Percentiles rank a stretch among this genome's conserved stretches.
These are phyloP conservation scores for Oxystoma pomonae DNA, from an alignment of 2,888 invertebrate species.

Conservation along the genomic window DNA sequence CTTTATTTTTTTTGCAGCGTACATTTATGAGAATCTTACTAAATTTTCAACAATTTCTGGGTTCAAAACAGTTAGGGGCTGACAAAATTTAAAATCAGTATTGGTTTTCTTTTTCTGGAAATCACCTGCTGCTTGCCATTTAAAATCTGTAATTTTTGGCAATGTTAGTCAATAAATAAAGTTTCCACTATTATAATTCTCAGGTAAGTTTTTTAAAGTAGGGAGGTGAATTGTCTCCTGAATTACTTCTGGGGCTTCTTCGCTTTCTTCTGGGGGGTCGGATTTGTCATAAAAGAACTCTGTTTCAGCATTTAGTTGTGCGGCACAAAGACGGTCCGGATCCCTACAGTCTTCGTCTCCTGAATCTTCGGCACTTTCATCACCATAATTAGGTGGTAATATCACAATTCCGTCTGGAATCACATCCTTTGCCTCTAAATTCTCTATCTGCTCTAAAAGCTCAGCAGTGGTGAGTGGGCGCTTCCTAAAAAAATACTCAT, in stretches of 20 bases:
- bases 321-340: not conserved
- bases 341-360: not conserved
- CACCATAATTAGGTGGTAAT: not conserved
- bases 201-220: not conserved
- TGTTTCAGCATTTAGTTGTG: not conserved
- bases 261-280: not conserved
- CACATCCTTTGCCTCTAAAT: not conserved
- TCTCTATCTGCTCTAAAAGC: constrained; percentile 6
- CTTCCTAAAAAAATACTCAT: not conserved
- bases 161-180: not conserved
- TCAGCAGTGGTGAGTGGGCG: constrained; percentile 3
- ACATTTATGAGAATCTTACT: too few species aligned
- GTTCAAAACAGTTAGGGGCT: not conserved
- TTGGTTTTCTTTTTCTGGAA: not conserved
- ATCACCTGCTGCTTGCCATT: not conserved
- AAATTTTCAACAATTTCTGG: too few species aligned
- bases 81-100: not conserved
- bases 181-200: not conserved
- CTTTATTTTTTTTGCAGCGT: too few species aligned
- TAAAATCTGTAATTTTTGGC: not conserved
- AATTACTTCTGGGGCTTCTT: not conserved
- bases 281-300: not conserved
- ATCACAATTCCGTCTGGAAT: constrained; percentile 8
- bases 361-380: not conserved
- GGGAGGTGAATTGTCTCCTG: too few species aligned